A percentile compares a stretch with the other conserved stretches of the same genome.
Conservation (phyloP, 2,113 vertebrate species). For the Oenanthe oenanthe region DNA sequence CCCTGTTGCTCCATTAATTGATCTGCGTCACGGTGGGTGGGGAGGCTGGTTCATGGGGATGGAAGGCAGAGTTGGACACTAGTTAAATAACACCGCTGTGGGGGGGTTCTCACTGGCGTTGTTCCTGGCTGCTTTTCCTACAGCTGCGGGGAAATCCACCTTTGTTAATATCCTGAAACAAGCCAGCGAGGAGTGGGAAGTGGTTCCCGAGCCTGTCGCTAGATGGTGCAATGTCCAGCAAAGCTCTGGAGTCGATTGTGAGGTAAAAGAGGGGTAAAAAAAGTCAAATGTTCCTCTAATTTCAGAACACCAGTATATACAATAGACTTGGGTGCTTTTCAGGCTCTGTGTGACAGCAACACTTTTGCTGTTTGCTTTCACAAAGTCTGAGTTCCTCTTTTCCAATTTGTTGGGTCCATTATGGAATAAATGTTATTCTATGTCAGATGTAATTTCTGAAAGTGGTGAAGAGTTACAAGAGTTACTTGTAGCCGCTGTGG, state of each 20-base stretch:
- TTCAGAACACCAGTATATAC: background rate
- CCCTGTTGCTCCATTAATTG: fast-evolving
- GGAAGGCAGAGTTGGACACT: background rate
- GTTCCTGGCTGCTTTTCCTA: background rate
- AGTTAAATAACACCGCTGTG: background rate
- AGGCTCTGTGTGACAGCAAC: background rate
- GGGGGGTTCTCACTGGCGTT: background rate
- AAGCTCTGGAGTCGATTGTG: slow-evolving; percentile 80
- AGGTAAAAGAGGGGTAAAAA: slow-evolving; percentile 76
- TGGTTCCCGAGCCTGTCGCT: slow-evolving; percentile 91
- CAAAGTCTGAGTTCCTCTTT: background rate
- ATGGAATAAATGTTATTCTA: background rate
- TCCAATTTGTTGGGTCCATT: background rate
- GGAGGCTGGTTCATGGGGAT: fast-evolving
- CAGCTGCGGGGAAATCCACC: slow-evolving; percentile 92
- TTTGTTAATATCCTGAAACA: slow-evolving; percentile 88
- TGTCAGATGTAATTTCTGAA: background rate
- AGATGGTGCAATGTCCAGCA: slow-evolving; percentile 93
- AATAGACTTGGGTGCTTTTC: background rate
- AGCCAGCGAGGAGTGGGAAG: slow-evolving; percentile 86
- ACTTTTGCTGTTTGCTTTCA: fast-evolving
- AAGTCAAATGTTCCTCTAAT: background rate
- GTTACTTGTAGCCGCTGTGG: background rate
- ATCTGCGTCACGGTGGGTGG: fast-evolving
- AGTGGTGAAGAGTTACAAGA: fast-evolving